Percentiles rank a stretch among this genome's conserved stretches.
Conservation (phyloP, 2,797 vertebrate genomes). For the Cossypha dichroa region DNA sequence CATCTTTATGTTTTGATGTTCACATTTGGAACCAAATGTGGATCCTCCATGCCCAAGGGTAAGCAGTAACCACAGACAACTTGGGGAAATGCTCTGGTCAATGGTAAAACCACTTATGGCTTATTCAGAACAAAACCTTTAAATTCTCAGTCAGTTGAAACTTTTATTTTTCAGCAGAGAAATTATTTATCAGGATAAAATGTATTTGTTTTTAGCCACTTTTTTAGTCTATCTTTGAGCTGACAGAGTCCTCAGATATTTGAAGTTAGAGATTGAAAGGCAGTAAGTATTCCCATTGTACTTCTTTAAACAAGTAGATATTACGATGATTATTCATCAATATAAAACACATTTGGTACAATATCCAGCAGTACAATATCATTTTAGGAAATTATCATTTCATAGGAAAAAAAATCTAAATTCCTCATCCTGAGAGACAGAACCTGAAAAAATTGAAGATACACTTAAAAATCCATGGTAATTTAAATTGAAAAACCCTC, state of each 20-base stretch:
- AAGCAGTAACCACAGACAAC: neutral
- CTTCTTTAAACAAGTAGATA: neutral
- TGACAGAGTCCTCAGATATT: neutral
- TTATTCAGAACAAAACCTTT: neutral
- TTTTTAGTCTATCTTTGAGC: neutral
- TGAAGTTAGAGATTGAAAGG: neutral
- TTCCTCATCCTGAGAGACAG: neutral
- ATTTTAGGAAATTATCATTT: neutral
- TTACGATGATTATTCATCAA: neutral
- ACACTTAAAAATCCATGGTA: neutral
- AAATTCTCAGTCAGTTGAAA: neutral
- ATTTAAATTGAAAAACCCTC: neutral
- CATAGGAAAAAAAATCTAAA: neutral
- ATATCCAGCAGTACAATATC: neutral
- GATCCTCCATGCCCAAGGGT: neutral
- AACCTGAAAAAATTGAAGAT: neutral
- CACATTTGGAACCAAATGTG: neutral
- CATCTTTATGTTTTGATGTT: neutral
- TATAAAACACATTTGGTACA: neutral
- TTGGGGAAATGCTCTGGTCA: neutral
- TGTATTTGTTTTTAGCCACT: neutral
- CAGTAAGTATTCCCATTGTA: neutral
- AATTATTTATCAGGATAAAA: neutral
- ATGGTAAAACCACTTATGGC: neutral
- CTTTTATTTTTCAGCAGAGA: neutral